A percentile compares a stretch with the other conserved stretches of the same genome.
These are phyloP conservation scores for Zygothrica quintamaculata DNA, from an alignment of 2,888 invertebrate species.

Conservation along the genomic window DNA sequence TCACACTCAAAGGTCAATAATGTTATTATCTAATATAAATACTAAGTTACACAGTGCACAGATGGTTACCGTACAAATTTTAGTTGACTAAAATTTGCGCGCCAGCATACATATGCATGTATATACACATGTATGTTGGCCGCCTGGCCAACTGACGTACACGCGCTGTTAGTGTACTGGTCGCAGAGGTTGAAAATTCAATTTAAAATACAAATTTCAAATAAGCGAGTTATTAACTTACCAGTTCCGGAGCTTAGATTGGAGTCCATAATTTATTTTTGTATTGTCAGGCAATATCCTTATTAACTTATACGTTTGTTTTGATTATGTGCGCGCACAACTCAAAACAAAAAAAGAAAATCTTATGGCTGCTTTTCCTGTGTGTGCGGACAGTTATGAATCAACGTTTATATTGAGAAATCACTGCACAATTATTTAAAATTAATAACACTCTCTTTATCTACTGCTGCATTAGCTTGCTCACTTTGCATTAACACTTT, in stretches of 20 bases:
- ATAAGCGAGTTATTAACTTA: conserved; percentile 26
- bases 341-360: conserved; percentile 53
- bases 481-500: conserved; percentile 14
- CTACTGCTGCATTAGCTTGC: neutral
- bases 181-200: conserved; percentile 72
- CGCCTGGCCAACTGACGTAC: conserved; percentile 49
- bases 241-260: conserved; percentile 34
- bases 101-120: conserved; percentile 35
- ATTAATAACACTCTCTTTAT: conserved; percentile 14
- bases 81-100: conserved; percentile 41
- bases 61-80: neutral
- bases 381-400: conserved; percentile 33
- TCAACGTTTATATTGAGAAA: conserved; percentile 16
- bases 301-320: conserved; percentile 17
- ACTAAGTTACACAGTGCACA: too few relatives aligned
- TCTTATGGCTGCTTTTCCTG: conserved; percentile 42
- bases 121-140: conserved; percentile 28
- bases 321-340: conserved; percentile 53
- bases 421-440: conserved; percentile 5
- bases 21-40: too few relatives aligned
- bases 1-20: neutral
- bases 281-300: neutral
- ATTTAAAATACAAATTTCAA: conserved; percentile 62
- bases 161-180: conserved; percentile 53
- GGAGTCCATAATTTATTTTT: conserved; percentile 29